These are phyloP conservation scores for Corvus cornix DNA, from an alignment of 2,113 vertebrate genomes.

Conservation along the genomic window DNA sequence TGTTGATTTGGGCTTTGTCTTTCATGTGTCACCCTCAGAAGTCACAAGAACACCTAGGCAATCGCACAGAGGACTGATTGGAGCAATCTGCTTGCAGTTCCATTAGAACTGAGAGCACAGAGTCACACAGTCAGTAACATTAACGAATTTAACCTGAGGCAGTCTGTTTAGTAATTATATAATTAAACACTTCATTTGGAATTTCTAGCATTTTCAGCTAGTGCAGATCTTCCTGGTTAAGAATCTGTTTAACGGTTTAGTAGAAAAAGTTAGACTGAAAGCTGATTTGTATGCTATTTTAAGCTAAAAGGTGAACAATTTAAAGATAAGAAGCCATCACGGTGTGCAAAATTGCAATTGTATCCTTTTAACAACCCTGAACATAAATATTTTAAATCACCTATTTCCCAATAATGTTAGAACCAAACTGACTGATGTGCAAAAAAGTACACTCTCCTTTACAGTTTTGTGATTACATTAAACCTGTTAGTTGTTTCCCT, in stretches of 20 bases:
- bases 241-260: constrained; percentile 30
- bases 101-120: constrained; percentile 61
- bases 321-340: constrained; percentile 43
- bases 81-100: constrained; percentile 73
- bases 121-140: constrained; percentile 20
- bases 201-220: constrained; percentile 41
- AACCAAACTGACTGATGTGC: constrained; percentile 9
- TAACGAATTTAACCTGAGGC: constrained; percentile 76
- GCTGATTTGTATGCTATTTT: constrained; percentile 2
- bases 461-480: constrained; percentile 18
- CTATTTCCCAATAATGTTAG: background rate
- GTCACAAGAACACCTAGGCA: constrained; percentile 89
- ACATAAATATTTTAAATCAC: constrained; percentile 42
- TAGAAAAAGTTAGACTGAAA: background rate
- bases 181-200: constrained; percentile 74
- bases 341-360: constrained; percentile 30
- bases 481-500: constrained; percentile 36
- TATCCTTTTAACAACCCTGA: constrained; percentile 35
- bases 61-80: constrained; percentile 78
- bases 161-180: constrained; percentile 74
- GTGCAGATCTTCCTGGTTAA: background rate
- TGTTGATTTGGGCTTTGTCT: constrained; percentile 93
- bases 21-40: constrained; percentile 90
- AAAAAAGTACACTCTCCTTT: background rate
- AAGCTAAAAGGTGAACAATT: constrained; percentile 37